These are phyloP conservation scores for Pseudoips prasinana DNA, from an alignment of 2,888 invertebrate species.

Conservation along the genomic window DNA sequence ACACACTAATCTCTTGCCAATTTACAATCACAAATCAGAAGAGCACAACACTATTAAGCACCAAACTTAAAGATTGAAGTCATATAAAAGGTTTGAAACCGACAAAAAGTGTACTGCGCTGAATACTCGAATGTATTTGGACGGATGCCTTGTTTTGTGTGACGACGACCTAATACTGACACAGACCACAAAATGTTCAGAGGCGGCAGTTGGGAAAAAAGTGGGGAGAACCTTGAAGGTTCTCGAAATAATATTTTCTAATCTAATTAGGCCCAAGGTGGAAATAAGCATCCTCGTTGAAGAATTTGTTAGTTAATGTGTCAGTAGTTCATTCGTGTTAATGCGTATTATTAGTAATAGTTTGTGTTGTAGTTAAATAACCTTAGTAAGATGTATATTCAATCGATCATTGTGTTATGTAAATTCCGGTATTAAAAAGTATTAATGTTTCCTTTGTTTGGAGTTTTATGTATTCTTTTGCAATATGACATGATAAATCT, in stretches of 20 bases:
- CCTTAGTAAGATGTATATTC: too few relatives aligned
- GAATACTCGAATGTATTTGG: conserved; percentile 17
- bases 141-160: conserved; percentile 16
- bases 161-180: conserved; percentile 28
- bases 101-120: conserved; percentile 12
- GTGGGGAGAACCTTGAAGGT: conserved; percentile 29
- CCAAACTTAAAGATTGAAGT: conserved; percentile 11
- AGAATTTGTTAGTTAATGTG: conserved; percentile 12
- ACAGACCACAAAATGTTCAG: conserved; percentile 39
- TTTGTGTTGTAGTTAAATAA: conserved; percentile 10
- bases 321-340: conserved; percentile 14
- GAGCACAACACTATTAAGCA: conserved; percentile 37
- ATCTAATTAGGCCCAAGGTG: conserved; percentile 26
- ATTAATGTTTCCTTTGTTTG: too few relatives aligned
- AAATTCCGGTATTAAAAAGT: too few relatives aligned
- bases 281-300: conserved; percentile 22
- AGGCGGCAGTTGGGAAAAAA: conserved; percentile 21
- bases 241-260: conserved; percentile 24
- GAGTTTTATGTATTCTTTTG: too few relatives aligned
- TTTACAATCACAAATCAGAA: conserved; percentile 51
- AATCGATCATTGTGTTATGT: too few relatives aligned
- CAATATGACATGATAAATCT: too few relatives aligned
- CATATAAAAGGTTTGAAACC: conserved; percentile 15
- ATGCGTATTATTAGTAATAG: conserved; percentile 3
- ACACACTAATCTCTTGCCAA: conserved; percentile 40